Conservation (phyloP, 2,113 vertebrate species). For the Tachysurus fulvidraco region DNA sequence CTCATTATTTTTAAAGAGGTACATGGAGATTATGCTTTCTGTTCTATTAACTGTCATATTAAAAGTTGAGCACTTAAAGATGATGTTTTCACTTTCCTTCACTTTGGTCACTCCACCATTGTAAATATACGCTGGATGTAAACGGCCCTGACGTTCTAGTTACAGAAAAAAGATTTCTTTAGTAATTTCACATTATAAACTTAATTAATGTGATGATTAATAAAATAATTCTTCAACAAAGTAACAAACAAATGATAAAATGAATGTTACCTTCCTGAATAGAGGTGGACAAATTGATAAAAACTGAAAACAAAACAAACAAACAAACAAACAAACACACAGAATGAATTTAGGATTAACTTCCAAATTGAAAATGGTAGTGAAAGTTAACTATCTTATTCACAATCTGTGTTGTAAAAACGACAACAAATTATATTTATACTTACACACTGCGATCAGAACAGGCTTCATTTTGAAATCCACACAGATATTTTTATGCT, state of each 20-base stretch:
- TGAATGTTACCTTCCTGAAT: not conserved
- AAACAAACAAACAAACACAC: too few relatives aligned
- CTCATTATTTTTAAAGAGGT: not conserved
- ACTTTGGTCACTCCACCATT: not conserved
- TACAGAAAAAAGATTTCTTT: not conserved
- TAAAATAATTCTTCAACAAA: not conserved
- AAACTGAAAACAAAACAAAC: not conserved
- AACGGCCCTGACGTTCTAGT: not conserved
- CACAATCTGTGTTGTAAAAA: not conserved
- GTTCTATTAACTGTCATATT: not conserved
- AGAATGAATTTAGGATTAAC: too few relatives aligned
- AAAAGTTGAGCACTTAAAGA: not conserved
- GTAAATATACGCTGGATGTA: not conserved
- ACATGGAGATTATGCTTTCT: not conserved
- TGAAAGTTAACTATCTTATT: not conserved
- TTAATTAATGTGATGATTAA: not conserved
- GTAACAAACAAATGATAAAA: not conserved
- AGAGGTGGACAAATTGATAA: not conserved
- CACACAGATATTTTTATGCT: not conserved
- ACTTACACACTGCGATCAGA: constrained; percentile 4
- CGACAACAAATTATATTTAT: not conserved
- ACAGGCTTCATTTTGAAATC: not conserved
- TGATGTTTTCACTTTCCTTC: not conserved
- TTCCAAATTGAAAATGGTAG: not conserved
- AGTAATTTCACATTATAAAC: not conserved